Evolutionary conservation across 1,140 invertebrate genomes (phyloP), one percentile per base, ranked within the genome.

Genomic region (Macrosteles quadrilineatus): DNA sequence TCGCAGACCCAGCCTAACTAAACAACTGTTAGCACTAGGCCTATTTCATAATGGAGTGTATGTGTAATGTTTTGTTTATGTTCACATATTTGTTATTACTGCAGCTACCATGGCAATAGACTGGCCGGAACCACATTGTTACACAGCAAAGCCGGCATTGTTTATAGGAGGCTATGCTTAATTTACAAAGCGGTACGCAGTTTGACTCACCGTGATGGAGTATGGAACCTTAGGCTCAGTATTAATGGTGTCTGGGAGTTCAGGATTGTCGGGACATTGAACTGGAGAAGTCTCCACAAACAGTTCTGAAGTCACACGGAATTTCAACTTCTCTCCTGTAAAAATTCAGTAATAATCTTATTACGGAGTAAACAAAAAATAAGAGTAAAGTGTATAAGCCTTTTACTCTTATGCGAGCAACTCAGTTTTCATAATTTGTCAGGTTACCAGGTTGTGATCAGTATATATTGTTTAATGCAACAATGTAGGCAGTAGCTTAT

Each of bases 201-300:
- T 67, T 21, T 31, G 19, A 53, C 83, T 82, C 83, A 91, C 91
- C 23, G 85, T 87, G 70, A 95, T 84, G 66, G 83, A 85, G 78
- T 93, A 95, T 0, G 92, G 91, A 0, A 88, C 85, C 81, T 88
- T 88, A 19, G 80, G 78, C 73, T 89, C 85, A 12, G 80, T 69
- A 77, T 81, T 80, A 78, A 85, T 78, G 77, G 76, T 74, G 72
- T 80, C 72, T 79, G 84, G 77, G 43, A 79, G 80, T 27, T 77
- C 77, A 36, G 64, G 63, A 21, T 64, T 71, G 21, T 75, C 72
- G 6, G 73, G 71, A 43, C 71, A 71, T 1, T 73, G 63, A 55
- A 84, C 84, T 0, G 95, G 95, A 64, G 92, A 89, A 25, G 91
- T 95, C 81, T 98, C 96, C 71, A 90, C 87, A 82, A 98, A 98